Conservation (phyloP, 1,140 invertebrate genomes). For the Stenopsyche tienmushanensis region DNA sequence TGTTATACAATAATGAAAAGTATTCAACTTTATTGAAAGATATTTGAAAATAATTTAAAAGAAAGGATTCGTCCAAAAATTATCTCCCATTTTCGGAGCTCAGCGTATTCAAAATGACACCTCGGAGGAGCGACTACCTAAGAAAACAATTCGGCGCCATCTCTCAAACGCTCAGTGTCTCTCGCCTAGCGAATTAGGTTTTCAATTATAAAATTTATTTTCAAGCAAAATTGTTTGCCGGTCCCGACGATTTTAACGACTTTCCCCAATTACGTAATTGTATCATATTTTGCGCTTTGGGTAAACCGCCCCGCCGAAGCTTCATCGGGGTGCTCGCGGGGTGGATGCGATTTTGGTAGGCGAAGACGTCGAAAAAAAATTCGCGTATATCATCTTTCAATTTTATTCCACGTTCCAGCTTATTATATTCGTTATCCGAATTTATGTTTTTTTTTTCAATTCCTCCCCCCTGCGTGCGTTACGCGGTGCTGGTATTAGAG, state of each 20-base stretch:
- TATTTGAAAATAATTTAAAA: too few species aligned
- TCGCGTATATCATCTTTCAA: too few species aligned
- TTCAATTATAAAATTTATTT: constrained; percentile 42
- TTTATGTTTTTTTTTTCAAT: constrained; percentile 5
- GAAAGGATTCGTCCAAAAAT: too few species aligned
- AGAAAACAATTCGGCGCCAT: not conserved
- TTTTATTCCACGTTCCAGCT: not conserved
- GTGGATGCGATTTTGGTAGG: too few species aligned
- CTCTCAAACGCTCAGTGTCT: too few species aligned
- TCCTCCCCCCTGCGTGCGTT: not conserved
- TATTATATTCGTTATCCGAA: constrained; percentile 25
- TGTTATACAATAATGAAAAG: too few species aligned
- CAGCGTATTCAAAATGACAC: too few species aligned
- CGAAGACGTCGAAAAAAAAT: too few species aligned
- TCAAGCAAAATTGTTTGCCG: constrained; percentile 31
- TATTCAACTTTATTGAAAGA: too few species aligned
- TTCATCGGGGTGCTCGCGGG: too few species aligned
- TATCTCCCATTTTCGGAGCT: too few species aligned
- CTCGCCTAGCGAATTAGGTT: constrained; percentile 36
- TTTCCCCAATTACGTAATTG: constrained; percentile 41
- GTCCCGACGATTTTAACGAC: constrained; percentile 27
- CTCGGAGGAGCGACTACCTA: too few species aligned
- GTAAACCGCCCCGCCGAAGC: constrained; percentile 14
- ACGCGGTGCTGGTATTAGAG: not conserved
- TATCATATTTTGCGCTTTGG: constrained; percentile 40